These are phyloP conservation scores for Galeopterus variegatus DNA, from an alignment of 2,113 vertebrate species.

Conservation along the genomic window DNA sequence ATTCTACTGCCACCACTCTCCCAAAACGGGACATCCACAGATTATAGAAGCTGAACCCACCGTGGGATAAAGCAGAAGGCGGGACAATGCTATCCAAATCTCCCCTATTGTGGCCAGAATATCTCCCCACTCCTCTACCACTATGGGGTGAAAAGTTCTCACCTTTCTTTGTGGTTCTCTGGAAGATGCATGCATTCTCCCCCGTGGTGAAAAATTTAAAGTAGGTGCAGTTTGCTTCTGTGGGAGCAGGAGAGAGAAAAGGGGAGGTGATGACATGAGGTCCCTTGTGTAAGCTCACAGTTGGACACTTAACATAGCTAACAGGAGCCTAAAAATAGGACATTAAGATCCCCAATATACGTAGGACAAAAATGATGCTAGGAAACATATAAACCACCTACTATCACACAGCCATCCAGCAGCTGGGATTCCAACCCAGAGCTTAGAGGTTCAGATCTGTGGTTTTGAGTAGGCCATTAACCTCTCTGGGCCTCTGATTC, in stretches of 20 bases:
- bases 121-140: fast-evolving
- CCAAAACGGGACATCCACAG: not conserved
- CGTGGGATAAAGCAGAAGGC: not conserved
- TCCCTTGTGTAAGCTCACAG: not conserved
- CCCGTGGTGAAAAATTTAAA: conserved; percentile 97
- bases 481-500: not conserved
- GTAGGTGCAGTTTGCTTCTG: conserved; percentile 95
- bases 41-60: not conserved
- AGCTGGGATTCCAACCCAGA: not conserved
- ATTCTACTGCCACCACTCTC: not conserved
- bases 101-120: fast-evolving
- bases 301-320: not conserved
- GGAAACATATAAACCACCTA: not conserved
- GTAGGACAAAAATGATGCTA: not conserved
- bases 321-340: not conserved
- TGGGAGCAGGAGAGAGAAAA: conserved; percentile 71
- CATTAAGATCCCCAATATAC: not conserved
- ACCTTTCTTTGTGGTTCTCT: conserved; percentile 94
- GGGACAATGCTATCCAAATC: fast-evolving
- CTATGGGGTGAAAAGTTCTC: conserved; percentile 56
- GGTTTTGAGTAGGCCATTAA: not conserved
- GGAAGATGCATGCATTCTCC: conserved; percentile 94
- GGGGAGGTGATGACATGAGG: not conserved
- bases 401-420: fast-evolving
- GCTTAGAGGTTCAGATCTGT: not conserved